A percentile compares a stretch with the other conserved stretches of the same genome.
Evolutionary conservation across 2,888 invertebrate genomes (phyloP).

Genomic region (Eilema sororculum): DNA sequence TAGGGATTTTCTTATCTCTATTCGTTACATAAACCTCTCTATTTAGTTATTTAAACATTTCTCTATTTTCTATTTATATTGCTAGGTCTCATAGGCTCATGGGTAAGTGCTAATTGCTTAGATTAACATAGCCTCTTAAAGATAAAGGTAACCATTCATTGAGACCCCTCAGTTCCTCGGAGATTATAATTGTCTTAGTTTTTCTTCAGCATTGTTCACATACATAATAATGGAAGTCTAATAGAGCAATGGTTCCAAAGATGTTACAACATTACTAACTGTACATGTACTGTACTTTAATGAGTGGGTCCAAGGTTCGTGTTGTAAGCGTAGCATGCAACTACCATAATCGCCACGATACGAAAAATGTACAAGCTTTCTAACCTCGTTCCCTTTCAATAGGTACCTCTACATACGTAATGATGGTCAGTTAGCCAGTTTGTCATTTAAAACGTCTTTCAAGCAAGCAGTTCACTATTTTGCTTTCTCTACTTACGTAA

Average conservation of each 20-base stretch:
- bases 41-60: constrained; percentile 32
- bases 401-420: constrained; percentile 38
- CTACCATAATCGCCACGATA: constrained; percentile 55
- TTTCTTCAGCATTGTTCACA: neutral
- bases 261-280: constrained; percentile 67
- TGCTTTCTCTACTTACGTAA: neutral
- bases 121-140: neutral
- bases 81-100: no score
- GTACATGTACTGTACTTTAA: constrained; percentile 60
- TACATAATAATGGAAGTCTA: neutral
- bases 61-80: neutral
- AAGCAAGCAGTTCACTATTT: neutral
- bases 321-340: constrained; percentile 70
- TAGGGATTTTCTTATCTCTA: constrained; percentile 43
- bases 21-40: constrained; percentile 50
- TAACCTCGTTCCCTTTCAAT: constrained; percentile 75
- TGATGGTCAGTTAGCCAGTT: constrained; percentile 47
- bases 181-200: neutral
- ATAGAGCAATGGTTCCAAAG: constrained; percentile 9
- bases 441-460: constrained; percentile 44
- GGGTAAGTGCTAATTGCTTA: neutral
- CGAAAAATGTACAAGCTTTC: constrained; percentile 70
- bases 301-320: constrained; percentile 68
- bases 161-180: no score
- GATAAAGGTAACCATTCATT: no score